Base-by-base conservation (phyloP, 1,140 invertebrate genomes). In the Heliconius nattereri region DNA sequence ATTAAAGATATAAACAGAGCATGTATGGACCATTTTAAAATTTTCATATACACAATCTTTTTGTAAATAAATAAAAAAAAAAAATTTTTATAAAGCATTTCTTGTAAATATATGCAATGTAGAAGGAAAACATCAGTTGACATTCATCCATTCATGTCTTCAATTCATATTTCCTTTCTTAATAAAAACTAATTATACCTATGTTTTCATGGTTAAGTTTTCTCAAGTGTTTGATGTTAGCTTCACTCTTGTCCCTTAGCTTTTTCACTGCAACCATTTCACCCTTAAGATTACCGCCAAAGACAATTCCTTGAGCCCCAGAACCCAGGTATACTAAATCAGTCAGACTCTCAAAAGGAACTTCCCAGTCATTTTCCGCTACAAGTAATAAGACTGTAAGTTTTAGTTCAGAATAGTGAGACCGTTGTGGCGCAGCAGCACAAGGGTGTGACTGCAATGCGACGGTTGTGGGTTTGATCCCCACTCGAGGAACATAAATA, bases 191-290 rank as follows among this genome's bases (percentile, higher is more conserved):
- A 60, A 20, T 19, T 6, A 70, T 81, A 92, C 91, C 92, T 86
- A 99, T 98, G 91, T 99, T 99, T 8, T 98, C 97, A 94, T 99
- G 99, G 90, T 99, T 98, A 37, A 99, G 96, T 94, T 99, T 99
- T 70, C 98, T 95, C 37, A 99, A 95, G 94, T 99, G 98, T 85
- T 97, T 97, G 78, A 99, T 99, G 89, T 99, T 98, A 29, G 98
- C 99, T 92, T 99, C 99, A 88, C 97, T 97, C 84, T 98, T 96
- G 86, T 99, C 98, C 78, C 97, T 95, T 9, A 99, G 98, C 94
- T 99, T 99, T 93, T 99, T 99, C 3, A 99, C 98, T 26, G 99
- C 99, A 6, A 99, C 98, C 87, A 96, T 96, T 92, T 98, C 97
- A 81, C 97, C 97, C 81, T 96, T 96, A 7, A 98, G 95, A 86